Evolutionary conservation across 2,888 invertebrate genomes (phyloP), one percentile per base, ranked within the genome.

Genomic region (Phortica okadai): DNA sequence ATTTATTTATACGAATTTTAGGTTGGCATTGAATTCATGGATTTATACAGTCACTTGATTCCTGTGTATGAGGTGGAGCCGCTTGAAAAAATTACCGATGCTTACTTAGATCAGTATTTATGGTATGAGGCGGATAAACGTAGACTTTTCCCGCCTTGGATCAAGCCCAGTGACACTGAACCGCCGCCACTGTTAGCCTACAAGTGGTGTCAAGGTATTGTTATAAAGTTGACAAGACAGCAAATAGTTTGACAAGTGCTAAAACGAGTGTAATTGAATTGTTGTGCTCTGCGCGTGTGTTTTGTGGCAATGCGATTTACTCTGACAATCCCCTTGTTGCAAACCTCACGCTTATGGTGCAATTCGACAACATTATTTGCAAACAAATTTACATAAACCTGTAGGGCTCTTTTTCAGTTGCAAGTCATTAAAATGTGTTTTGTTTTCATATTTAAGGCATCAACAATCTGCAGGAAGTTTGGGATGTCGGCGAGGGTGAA

Each of bases 11-110:
- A 58, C 7, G 75, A 64, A 14, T 80, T 84, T 50, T 86, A 96
- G 95, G 96, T 97, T 77, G 99, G 99, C 64, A 99, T 99, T 88
- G 99, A 99, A 92, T 99, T 99, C 92, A 99, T 99, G 99, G 99
- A 99, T 91, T 93, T 99, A 76, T 99, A 99, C 93, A 99, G 98
- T 78, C 99, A 99, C 90, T 92, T 99, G 79, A 98, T 99, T 80
- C 99, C 99, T 0, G 99, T 99, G 0, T 99, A 99, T 91, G 99
- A 99, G 90, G 99, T 99, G 62, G 99, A 99, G 89, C 99, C 99
- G 0, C 92, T 99, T 75, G 99, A 99, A 92, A 99, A 99, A 92
- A 99, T 99, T 80, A 99, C 99, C 0, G 99, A 99, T 90, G 99
- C 99, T 0, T 99, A 99, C 92, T 93, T 99, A 76, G 99, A 99